phyloP scores from a whole-genome alignment of 2,888 invertebrate species.

The Cantharis flavilabris region DNA sequence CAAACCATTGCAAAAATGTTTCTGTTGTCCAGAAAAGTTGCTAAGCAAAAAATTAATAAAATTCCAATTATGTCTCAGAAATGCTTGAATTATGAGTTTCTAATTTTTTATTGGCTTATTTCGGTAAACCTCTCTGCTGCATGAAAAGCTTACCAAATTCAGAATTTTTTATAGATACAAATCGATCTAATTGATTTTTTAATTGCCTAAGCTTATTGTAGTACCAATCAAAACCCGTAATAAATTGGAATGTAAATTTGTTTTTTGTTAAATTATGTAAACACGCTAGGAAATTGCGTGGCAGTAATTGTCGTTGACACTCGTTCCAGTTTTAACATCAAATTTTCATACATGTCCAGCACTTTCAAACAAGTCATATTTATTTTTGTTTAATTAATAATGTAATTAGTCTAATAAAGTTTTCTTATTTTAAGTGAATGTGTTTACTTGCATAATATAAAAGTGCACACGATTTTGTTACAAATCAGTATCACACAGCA shows the following conservation, averaged over 20 bases:
- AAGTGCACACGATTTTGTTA: slow-evolving; percentile 9
- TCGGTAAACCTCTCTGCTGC: not conserved
- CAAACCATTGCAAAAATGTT: not conserved
- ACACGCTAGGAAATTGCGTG: not conserved
- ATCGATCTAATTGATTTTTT: not conserved
- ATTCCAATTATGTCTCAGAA: not conserved
- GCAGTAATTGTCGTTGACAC: slow-evolving; percentile 6
- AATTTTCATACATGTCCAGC: slow-evolving; percentile 7
- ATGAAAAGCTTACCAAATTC: not conserved
- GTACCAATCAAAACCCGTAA: not conserved
- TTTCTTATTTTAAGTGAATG: slow-evolving; percentile 19
- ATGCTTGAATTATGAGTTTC: not conserved
- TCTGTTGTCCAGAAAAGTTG: not conserved
- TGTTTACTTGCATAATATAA: slow-evolving; percentile 8
- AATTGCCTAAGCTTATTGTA: not conserved
- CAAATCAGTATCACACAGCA: slow-evolving; percentile 8
- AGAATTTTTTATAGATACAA: not conserved
- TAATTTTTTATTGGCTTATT: not conserved
- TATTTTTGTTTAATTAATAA: slow-evolving; percentile 21
- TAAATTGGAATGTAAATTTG: not conserved
- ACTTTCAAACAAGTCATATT: slow-evolving; percentile 18
- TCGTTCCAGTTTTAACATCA: slow-evolving; percentile 8
- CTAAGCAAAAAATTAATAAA: not conserved
- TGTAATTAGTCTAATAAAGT: slow-evolving; percentile 5
- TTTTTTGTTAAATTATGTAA: not conserved